Conservation (phyloP, 2,797 vertebrate genomes). For the Smutsia gigantea region DNA sequence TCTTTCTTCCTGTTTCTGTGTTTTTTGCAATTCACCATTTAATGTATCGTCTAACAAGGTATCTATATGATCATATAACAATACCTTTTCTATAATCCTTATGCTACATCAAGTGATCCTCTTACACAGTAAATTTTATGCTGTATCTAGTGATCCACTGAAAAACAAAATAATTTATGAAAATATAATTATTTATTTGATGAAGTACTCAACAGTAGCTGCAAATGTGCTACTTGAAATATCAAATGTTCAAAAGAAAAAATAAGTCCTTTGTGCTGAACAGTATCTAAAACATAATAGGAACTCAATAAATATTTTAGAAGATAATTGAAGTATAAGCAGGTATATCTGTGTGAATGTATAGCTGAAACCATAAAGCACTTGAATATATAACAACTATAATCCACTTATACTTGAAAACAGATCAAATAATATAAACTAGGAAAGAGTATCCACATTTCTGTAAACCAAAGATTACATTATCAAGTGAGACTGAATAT, state of each 20-base stretch:
- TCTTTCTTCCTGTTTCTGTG: neutral
- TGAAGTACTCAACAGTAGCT: neutral
- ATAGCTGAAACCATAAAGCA: neutral
- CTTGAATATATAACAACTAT: neutral
- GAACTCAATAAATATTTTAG: neutral
- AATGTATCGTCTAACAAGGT: neutral
- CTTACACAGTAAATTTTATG: no score
- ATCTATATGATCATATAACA: neutral
- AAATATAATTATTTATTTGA: constrained; percentile 6
- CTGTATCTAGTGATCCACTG: neutral
- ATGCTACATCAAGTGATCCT: neutral
- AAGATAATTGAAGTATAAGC: neutral
- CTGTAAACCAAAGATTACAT: neutral
- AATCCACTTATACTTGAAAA: constrained; percentile 16
- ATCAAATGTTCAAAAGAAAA: neutral
- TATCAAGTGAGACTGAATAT: neutral
- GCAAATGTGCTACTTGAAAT: constrained; percentile 26
- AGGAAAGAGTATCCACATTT: neutral
- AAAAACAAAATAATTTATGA: constrained; percentile 36
- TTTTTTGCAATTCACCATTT: neutral
- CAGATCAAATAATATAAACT: neutral
- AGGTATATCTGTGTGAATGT: neutral
- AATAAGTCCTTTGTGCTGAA: neutral
- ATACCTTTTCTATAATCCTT: neutral
- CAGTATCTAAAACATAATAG: neutral